Evolutionary conservation across 2,113 vertebrate species (phyloP), one percentile per base, ranked within the genome.

Genomic region (Pontoporia blainvillei): DNA sequence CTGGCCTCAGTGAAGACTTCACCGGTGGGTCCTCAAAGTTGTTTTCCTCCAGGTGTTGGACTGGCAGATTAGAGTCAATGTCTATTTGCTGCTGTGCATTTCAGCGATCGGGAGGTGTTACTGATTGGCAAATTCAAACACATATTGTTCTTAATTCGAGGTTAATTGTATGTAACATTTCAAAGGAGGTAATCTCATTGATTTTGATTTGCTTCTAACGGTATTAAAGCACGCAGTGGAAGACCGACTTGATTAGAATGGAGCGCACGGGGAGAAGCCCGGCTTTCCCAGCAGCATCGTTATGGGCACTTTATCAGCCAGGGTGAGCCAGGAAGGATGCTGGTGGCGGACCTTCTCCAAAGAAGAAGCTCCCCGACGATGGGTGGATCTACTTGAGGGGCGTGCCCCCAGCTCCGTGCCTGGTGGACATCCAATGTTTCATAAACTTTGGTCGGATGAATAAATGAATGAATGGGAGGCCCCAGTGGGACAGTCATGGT

Each of bases 121-220:
- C 96, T 91, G 97, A 97, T 93, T 79, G 94, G 96, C 76, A 91
- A 96, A 97, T 86, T 83, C 96, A 91, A 86, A 96, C 1, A 17
- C 95, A 93, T 79, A 93, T 91, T 95, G 96, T 93, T 91, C 93
- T 96, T 97, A 97, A 97, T 95, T 96, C 85, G 95, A 97, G 96
- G 97, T 98, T 97, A 97, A 98, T 97, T 97, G 84, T 78, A 95
- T 86, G 86, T 73, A 97, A 95, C 96, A 95, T 97, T 96, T 96
- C 94, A 85, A 94, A 96, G 96, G 95, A 78, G 92, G 96, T 83
- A 93, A 96, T 96, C 97, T 98, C 96, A 97, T 97, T 97, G 96
- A 96, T 97, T 98, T 75, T 97, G 96, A 97, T 96, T 97, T 93
- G 96, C 95, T 91, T 90, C 95, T 86, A 91, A 91, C 89, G 64